These are phyloP conservation scores for Asteroscopus sphinx DNA, from an alignment of 2,888 invertebrate genomes.

Conservation along the genomic window DNA sequence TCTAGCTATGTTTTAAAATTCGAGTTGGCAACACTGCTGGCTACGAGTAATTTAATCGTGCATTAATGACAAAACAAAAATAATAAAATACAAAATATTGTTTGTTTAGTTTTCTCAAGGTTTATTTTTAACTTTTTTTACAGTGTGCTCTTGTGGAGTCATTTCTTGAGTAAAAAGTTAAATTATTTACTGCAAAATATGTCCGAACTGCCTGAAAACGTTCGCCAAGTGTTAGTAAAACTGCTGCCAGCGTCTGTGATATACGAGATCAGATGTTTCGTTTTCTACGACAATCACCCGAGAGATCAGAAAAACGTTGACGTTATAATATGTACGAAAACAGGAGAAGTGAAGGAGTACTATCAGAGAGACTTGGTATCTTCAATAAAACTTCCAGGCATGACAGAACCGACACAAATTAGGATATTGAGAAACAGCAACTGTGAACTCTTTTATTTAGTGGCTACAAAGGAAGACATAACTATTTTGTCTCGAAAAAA, in stretches of 20 bases:
- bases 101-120: too few species aligned
- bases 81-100: too few species aligned
- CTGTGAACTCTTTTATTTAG: slow-evolving; percentile 75
- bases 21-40: too few species aligned
- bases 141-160: too few species aligned
- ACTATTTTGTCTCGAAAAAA: slow-evolving; percentile 69
- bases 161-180: neutral
- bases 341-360: slow-evolving; percentile 77
- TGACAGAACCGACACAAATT: slow-evolving; percentile 61
- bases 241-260: slow-evolving; percentile 71
- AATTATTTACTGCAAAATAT: neutral
- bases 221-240: slow-evolving; percentile 65
- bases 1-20: too few species aligned
- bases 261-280: slow-evolving; percentile 72
- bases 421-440: slow-evolving; percentile 71
- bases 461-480: slow-evolving; percentile 65
- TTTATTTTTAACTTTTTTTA: too few species aligned
- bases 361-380: slow-evolving; percentile 69
- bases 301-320: slow-evolving; percentile 70
- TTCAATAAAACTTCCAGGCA: slow-evolving; percentile 60
- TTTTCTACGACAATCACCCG: slow-evolving; percentile 80
- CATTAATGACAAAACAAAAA: too few species aligned
- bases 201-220: slow-evolving; percentile 60
- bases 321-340: slow-evolving; percentile 72
- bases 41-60: too few species aligned